Percentiles rank a stretch among this genome's conserved stretches.
Conservation (phyloP, 1,140 invertebrate species). For the Drosophila aff. region DNA sequence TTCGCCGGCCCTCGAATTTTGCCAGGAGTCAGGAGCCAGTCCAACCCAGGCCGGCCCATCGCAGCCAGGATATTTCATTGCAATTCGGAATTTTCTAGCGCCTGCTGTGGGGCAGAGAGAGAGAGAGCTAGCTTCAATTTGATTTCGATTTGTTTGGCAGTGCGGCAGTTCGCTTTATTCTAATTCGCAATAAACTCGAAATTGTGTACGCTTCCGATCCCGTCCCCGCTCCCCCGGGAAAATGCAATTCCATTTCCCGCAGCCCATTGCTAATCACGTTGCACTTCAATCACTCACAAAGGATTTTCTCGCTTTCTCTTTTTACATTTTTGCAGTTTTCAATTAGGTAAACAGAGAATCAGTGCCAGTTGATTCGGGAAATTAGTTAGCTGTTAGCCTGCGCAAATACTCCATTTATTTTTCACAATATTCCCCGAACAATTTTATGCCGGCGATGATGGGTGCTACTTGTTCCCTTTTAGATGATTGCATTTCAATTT, state of each 20-base stretch:
- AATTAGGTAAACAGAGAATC: slow-evolving; percentile 41
- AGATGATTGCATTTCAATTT: slow-evolving; percentile 6
- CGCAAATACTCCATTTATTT: slow-evolving; percentile 17
- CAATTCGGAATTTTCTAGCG: slow-evolving; percentile 24
- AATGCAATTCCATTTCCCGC: slow-evolving; percentile 34
- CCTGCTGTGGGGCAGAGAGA: no score
- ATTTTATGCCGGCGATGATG: neutral
- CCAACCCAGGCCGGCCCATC: neutral
- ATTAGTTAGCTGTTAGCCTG: slow-evolving; percentile 33
- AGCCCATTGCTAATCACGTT: slow-evolving; percentile 39
- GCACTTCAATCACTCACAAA: slow-evolving; percentile 48
- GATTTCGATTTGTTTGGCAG: slow-evolving; percentile 62
- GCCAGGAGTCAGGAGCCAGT: slow-evolving; percentile 9
- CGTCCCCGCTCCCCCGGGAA: neutral
- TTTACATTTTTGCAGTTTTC: slow-evolving; percentile 25
- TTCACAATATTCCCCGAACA: slow-evolving; percentile 1
- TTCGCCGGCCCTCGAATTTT: slow-evolving; percentile 6
- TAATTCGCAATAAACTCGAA: slow-evolving; percentile 66
- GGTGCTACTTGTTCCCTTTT: slow-evolving; percentile 2
- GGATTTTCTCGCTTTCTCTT: slow-evolving; percentile 26
- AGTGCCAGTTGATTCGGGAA: slow-evolving; percentile 21
- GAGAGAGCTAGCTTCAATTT: slow-evolving; percentile 46
- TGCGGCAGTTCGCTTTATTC: slow-evolving; percentile 55
- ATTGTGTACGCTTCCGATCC: slow-evolving; percentile 27
- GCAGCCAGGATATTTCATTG: slow-evolving; percentile 20